phyloP scores from a whole-genome alignment of 2,113 vertebrate species.

The Eupsittula cactorum region DNA sequence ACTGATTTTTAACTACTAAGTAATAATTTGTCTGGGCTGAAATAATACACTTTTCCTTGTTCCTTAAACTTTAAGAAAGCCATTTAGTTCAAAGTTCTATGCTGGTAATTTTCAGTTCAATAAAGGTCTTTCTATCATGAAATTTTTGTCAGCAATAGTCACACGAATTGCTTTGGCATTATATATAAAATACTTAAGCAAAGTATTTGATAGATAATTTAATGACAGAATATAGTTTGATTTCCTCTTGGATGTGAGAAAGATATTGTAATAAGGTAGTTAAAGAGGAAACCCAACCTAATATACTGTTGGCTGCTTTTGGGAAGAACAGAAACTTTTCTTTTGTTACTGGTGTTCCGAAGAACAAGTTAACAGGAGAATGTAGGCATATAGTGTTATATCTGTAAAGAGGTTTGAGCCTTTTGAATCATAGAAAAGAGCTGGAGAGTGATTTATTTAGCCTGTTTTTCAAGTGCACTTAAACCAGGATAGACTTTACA shows the following conservation, averaged over 20 bases:
- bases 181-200: not conserved
- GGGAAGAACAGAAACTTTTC: not conserved
- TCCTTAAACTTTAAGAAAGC: not conserved
- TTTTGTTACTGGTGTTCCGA: not conserved
- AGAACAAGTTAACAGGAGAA: not conserved
- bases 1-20: not conserved
- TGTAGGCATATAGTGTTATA: not conserved
- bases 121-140: not conserved
- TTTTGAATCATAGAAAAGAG: not conserved
- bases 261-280: not conserved
- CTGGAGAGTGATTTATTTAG: not conserved
- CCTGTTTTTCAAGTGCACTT: not conserved
- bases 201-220: not conserved
- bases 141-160: not conserved
- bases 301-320: not conserved
- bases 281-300: not conserved
- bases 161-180: not conserved
- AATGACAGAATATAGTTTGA: not conserved
- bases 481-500: not conserved
- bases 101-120: not conserved
- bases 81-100: not conserved
- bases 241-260: not conserved
- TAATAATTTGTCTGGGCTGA: not conserved
- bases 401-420: not conserved
- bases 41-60: not conserved